Evolutionary conservation across 2,113 vertebrate species (phyloP), one percentile per base, ranked within the genome.

Genomic region (Pseudopodoces humilis): DNA sequence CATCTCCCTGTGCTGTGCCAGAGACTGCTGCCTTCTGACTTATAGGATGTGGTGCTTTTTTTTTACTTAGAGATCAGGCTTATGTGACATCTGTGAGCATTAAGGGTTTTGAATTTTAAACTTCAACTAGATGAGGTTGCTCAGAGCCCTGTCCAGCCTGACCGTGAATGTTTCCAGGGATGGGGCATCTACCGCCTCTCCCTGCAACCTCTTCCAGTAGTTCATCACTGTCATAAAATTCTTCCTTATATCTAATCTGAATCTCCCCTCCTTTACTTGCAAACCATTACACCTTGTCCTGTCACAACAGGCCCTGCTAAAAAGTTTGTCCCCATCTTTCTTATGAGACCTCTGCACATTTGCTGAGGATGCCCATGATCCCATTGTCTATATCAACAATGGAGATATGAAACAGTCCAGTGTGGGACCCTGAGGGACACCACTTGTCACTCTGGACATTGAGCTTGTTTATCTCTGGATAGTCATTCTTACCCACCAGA

Each of bases 141-240:
- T 65, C 28, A 53, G 25, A 77, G 44, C 35, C 20, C 33, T 0
- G 0, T 65, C 10, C 46, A 56, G 0, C 33, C 60, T 50, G n/a
- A 24, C 15, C 22, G 60, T 43, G 23, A 69, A 6, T 47, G 19
- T 37, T 59, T 53, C 16, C 27, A 55, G 30, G 33, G 50, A 33
- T 78, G 35, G 7, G 20, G 5, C 27, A 33, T 28, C 46, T 3
- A 1, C 16, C 3, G 8, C 10, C 13, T 82, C 15, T 58, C 18
- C 67, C 14, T 31, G 44, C 53, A 92, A 2, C 53, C 44, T 46
- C 5, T 58, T 8, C 6, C 23, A 30, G 17, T 22, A 9, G 21
- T 31, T 75, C 28, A 58, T 15, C 9, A 53, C 5, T 18, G 7
- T 63, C 12, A 13, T 4, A 39, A 5, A 47, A 18, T 7, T 62